These are phyloP conservation scores for Baronia brevicornis DNA, from an alignment of 2,888 invertebrate genomes.

Conservation along the genomic window DNA sequence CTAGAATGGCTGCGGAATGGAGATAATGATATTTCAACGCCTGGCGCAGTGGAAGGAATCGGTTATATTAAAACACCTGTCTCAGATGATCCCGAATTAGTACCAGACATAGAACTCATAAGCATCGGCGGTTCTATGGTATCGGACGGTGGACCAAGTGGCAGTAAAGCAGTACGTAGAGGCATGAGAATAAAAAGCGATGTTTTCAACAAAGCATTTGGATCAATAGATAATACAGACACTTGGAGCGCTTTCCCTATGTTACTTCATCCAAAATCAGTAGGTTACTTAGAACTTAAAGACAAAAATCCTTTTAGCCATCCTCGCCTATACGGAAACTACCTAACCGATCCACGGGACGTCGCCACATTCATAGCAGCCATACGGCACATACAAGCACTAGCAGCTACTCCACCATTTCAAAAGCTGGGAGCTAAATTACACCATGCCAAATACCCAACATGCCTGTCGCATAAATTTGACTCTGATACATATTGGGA, in stretches of 20 bases:
- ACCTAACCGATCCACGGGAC: constrained; percentile 79
- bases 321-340: constrained; percentile 88
- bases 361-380: constrained; percentile 76
- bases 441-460: constrained; percentile 66
- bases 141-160: constrained; percentile 69
- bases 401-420: constrained; percentile 76
- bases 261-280: constrained; percentile 83
- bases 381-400: constrained; percentile 76
- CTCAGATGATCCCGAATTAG: constrained; percentile 72
- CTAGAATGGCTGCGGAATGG: constrained; percentile 51
- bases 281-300: constrained; percentile 80
- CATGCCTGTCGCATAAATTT: constrained; percentile 62
- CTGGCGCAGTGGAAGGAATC: constrained; percentile 81
- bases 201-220: constrained; percentile 73
- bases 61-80: constrained; percentile 78
- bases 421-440: constrained; percentile 71
- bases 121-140: constrained; percentile 78
- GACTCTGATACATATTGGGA: constrained; percentile 82
- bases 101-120: constrained; percentile 81
- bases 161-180: constrained; percentile 60
- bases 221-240: constrained; percentile 70
- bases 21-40: constrained; percentile 61
- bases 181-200: constrained; percentile 74
- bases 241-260: constrained; percentile 80
- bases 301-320: constrained; percentile 83